Base-by-base conservation (phyloP, 1,140 invertebrate genomes). In the Euwallacea similis region DNA sequence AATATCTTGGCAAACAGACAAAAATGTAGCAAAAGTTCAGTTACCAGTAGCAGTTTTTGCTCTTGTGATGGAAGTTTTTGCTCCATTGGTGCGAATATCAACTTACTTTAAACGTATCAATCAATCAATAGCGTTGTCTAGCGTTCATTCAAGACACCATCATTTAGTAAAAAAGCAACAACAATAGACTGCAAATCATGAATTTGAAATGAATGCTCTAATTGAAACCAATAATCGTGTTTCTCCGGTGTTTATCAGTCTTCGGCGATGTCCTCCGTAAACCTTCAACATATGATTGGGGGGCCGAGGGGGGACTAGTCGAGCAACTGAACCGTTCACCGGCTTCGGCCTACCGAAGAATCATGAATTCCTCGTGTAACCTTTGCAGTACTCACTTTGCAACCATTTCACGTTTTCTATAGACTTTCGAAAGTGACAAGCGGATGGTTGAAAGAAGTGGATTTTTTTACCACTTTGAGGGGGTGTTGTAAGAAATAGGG, bases 321-420 rank as follows among this genome's bases (percentile, higher is more conserved):
- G 71, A 73, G 67, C 74, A 73, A 75, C 71, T 72, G 70, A 72
- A 66, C 74, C 74, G 74, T 75, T 75, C 74, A 75, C 74, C 74
- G 73, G 69, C 61, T 71, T 50, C 66, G 56, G 44, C 73, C 61
- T 67, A 73, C 69, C 65, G 71, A 69, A 63, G 71, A 68, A 67
- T 72, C 65, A 66, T 72, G 70, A 66, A 69, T 73, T 73, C 71
- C 61, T 73, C 21, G 67, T 56, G 65, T 69, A 65, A 68, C 65
- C 71, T 69, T 68, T 69, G 71, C 65, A 60, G 71, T 68, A 73
- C 66, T 13, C 58, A 69, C 59, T 61, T 69, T 69, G 68, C 68
- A 55, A 66, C 63, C 59, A 66, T 66, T 66, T 66, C 46, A 33
- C 63, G 63, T 66, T 66, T 42, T 66, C 63, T 66, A 66, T 55